Conservation (phyloP, 2,888 invertebrate species). For the Lissonota sp. region DNA sequence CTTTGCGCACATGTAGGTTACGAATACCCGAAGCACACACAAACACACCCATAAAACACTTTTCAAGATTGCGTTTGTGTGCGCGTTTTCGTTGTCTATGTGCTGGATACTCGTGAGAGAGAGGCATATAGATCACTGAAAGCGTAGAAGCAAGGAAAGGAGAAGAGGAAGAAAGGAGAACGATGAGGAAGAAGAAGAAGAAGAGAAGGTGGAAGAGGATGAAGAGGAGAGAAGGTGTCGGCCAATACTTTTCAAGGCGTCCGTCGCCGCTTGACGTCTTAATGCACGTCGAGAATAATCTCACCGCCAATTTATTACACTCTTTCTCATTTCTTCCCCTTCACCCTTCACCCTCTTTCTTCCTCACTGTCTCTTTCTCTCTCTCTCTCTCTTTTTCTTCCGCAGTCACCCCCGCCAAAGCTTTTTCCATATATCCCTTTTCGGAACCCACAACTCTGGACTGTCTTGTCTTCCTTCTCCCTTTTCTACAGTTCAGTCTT, state of each 20-base stretch:
- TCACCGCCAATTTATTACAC: constrained; percentile 84
- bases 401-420: constrained; percentile 51
- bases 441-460: constrained; percentile 65
- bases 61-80: constrained; percentile 1
- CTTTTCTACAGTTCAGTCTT: constrained; percentile 24
- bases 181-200: constrained; percentile 24
- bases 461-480: constrained; percentile 42
- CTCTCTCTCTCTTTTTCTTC: constrained; percentile 64
- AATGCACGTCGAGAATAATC: constrained; percentile 84
- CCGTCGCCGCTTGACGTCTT: constrained; percentile 84
- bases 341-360: constrained; percentile 46
- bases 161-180: constrained; percentile 9
- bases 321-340: constrained; percentile 83
- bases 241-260: constrained; percentile 83
- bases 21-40: no score
- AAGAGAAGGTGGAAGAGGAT: constrained; percentile 35
- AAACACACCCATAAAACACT: constrained; percentile 18
- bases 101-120: background rate
- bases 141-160: constrained; percentile 26
- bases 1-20: no score
- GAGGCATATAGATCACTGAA: constrained; percentile 21
- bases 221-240: constrained; percentile 79
- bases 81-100: background rate
- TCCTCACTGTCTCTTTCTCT: constrained; percentile 11
- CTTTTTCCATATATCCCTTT: constrained; percentile 73